Conservation (phyloP, 2,797 vertebrate genomes). For the Pelochelys cantorii region DNA sequence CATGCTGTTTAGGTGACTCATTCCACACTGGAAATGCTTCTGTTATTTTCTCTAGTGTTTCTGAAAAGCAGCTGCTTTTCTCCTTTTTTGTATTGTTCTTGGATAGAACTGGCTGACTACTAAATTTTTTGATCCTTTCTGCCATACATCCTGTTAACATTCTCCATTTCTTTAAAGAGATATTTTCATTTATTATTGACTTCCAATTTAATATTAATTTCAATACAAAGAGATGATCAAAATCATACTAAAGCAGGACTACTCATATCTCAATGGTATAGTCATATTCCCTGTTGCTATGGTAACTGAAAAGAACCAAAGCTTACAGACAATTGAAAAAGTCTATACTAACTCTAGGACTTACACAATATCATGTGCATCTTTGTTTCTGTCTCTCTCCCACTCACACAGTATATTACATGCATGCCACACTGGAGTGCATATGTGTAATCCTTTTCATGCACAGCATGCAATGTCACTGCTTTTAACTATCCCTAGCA, state of each 20-base stretch:
- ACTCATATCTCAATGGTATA: neutral
- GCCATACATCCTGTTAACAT: neutral
- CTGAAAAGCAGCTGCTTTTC: slow-evolving; percentile 5
- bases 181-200: slow-evolving; percentile 58
- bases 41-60: neutral
- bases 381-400: neutral
- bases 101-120: neutral
- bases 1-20: neutral
- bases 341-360: neutral
- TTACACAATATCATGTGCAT: neutral
- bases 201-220: slow-evolving; percentile 69
- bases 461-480: too few species aligned
- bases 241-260: slow-evolving; percentile 37
- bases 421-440: neutral
- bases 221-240: slow-evolving; percentile 63
- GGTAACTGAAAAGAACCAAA: slow-evolving; percentile 49
- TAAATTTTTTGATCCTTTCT: slow-evolving; percentile 35
- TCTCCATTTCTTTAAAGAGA: slow-evolving; percentile 28
- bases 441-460: neutral
- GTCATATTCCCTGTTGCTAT: slow-evolving; percentile 50
- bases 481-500: neutral
- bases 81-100: neutral
- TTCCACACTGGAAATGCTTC: neutral
- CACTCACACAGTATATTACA: fast-evolving
- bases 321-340: neutral